These are phyloP conservation scores for Amorpha juglandis DNA, from an alignment of 2,888 invertebrate genomes.

Conservation along the genomic window DNA sequence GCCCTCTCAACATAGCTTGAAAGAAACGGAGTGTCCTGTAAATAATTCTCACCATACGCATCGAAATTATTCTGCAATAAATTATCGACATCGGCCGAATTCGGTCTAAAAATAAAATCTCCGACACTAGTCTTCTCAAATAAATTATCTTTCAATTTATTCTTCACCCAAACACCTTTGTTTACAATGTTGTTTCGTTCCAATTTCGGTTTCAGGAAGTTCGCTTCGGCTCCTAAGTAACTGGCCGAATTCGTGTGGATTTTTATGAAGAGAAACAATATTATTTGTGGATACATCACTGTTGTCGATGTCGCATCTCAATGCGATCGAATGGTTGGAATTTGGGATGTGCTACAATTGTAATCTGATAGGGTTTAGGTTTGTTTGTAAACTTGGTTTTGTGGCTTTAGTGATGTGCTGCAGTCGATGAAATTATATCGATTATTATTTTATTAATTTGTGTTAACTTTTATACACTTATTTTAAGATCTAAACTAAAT, in stretches of 20 bases:
- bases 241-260: constrained; percentile 37
- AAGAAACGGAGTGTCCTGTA: constrained; percentile 49
- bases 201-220: constrained; percentile 50
- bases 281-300: constrained; percentile 57
- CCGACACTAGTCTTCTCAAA: constrained; percentile 44
- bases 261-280: constrained; percentile 45
- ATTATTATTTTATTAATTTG: background rate
- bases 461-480: background rate
- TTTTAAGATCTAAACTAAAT: background rate
- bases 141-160: constrained; percentile 38
- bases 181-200: constrained; percentile 68
- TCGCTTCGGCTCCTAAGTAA: constrained; percentile 47
- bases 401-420: constrained; percentile 35
- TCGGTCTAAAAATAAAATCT: constrained; percentile 61
- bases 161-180: constrained; percentile 65
- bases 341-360: constrained; percentile 52
- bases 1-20: constrained; percentile 56
- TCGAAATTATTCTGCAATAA: constrained; percentile 58
- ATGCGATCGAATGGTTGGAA: constrained; percentile 44
- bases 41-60: constrained; percentile 46
- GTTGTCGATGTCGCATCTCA: constrained; percentile 38
- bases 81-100: constrained; percentile 62
- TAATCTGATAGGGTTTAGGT: constrained; percentile 42
- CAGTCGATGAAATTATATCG: background rate
- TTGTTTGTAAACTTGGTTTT: constrained; percentile 56